Conservation (phyloP, 2,113 vertebrate genomes). For the Solea solea region DNA sequence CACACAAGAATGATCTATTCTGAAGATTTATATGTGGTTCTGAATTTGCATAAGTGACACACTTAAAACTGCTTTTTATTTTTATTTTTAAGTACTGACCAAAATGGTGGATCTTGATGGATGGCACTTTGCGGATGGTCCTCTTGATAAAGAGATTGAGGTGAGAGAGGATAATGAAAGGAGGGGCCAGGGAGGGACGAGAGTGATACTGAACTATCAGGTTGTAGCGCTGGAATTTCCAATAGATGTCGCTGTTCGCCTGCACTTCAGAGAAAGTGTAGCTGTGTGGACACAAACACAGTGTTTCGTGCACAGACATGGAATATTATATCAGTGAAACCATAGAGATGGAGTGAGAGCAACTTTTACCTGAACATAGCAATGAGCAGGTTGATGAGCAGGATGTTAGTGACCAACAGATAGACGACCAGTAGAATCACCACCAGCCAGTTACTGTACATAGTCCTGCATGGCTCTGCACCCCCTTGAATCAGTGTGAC, state of each 20-base stretch:
- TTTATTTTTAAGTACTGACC: constrained; percentile 70
- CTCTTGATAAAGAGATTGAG: constrained; percentile 83
- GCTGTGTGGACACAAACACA: constrained; percentile 68
- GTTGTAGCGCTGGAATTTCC: constrained; percentile 92
- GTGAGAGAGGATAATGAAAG: constrained; percentile 90
- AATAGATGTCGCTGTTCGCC: constrained; percentile 89
- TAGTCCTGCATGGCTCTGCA: constrained; percentile 79
- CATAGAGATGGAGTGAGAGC: not conserved
- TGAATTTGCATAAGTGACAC: no score
- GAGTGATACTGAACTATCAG: constrained; percentile 90
- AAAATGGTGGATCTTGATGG: constrained; percentile 71
- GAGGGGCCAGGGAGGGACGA: constrained; percentile 87
- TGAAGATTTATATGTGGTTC: no score
- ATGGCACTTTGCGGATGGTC: constrained; percentile 69
- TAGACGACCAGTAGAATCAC: constrained; percentile 88
- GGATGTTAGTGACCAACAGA: constrained; percentile 91
- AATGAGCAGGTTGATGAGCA: constrained; percentile 91
- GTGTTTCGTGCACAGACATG: not conserved
- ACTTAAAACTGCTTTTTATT: no score
- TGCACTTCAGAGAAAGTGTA: constrained; percentile 90
- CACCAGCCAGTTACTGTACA: constrained; percentile 90
- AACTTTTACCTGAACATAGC: constrained; percentile 91
- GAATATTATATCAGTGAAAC: no score
- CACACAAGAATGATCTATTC: no score
- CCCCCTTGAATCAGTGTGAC: constrained; percentile 67